Evolutionary conservation across 2,113 vertebrate genomes (phyloP).

Genomic region (Rhynchomys soricoides): DNA sequence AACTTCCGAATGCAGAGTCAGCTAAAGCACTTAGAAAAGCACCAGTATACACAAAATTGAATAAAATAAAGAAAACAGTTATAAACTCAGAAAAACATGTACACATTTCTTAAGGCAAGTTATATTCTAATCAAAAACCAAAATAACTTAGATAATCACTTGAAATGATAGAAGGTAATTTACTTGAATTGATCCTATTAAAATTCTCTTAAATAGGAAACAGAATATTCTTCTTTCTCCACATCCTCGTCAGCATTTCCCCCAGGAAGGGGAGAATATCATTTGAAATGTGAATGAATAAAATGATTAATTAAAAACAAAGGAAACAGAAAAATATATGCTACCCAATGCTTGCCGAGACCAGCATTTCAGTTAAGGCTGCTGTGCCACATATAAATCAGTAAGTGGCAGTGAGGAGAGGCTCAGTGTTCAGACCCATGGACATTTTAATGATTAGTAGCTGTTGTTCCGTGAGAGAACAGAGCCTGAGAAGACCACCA

Average conservation of each 20-base stretch:
- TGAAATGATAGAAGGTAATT: background rate
- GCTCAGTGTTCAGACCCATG: too few relatives aligned
- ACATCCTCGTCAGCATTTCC: too few relatives aligned
- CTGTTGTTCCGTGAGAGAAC: too few relatives aligned
- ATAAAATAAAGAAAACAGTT: background rate
- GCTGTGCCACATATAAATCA: too few relatives aligned
- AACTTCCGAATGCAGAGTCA: background rate
- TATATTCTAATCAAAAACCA: background rate
- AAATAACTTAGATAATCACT: background rate
- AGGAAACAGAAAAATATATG: background rate
- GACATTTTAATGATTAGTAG: too few relatives aligned
- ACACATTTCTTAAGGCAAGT: background rate
- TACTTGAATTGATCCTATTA: background rate
- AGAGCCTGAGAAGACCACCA: too few relatives aligned
- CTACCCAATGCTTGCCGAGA: too few relatives aligned
- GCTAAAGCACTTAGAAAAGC: background rate
- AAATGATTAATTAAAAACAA: too few relatives aligned
- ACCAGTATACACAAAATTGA: background rate
- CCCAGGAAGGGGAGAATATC: too few relatives aligned
- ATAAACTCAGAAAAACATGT: background rate
- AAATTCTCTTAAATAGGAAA: background rate
- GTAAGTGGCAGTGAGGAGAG: too few relatives aligned
- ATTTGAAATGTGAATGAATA: too few relatives aligned
- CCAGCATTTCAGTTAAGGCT: too few relatives aligned
- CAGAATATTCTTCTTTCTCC: background rate